These are phyloP conservation scores for Neolamprologus brichardi DNA, from an alignment of 2,113 vertebrate genomes.

Conservation along the genomic window DNA sequence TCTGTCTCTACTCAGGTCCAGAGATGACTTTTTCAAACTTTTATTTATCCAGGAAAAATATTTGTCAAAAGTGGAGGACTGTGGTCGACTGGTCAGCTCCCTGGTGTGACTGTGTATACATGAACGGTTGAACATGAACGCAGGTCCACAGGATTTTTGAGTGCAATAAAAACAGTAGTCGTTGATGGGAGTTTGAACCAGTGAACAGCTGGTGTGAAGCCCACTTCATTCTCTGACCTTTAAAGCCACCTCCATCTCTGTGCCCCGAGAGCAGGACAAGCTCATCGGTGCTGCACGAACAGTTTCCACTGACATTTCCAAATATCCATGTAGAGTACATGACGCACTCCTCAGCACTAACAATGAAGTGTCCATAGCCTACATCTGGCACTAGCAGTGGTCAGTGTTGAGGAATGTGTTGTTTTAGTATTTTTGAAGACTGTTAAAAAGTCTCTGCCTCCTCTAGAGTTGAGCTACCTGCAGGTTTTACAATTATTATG, in stretches of 20 bases:
- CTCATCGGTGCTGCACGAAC: conserved; percentile 24
- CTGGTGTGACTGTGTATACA: conserved; percentile 10
- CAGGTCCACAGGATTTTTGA: background rate
- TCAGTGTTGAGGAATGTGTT: conserved; percentile 8
- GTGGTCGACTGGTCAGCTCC: conserved; percentile 20
- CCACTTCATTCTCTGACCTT: conserved; percentile 12
- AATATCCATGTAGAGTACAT: background rate
- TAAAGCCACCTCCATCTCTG: background rate
- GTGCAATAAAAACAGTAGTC: conserved; percentile 22
- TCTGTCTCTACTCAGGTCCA: conserved; percentile 38
- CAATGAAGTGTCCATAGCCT: background rate
- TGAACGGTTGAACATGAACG: background rate
- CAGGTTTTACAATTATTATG: background rate
- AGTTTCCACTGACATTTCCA: conserved; percentile 40
- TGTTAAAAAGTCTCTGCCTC: background rate
- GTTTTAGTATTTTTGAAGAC: background rate
- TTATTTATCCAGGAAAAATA: background rate
- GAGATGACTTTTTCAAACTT: background rate
- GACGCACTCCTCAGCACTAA: background rate
- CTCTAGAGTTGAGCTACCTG: background rate
- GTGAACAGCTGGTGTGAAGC: background rate
- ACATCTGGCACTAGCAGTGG: background rate
- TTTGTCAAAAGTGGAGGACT: conserved; percentile 18
- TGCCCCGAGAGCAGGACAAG: background rate
- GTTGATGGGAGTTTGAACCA: background rate